These are phyloP conservation scores for Aurelia aurita DNA, from an alignment of 30 jellyfish, hydroid and myxozoan species.

Conservation along the genomic window DNA sequence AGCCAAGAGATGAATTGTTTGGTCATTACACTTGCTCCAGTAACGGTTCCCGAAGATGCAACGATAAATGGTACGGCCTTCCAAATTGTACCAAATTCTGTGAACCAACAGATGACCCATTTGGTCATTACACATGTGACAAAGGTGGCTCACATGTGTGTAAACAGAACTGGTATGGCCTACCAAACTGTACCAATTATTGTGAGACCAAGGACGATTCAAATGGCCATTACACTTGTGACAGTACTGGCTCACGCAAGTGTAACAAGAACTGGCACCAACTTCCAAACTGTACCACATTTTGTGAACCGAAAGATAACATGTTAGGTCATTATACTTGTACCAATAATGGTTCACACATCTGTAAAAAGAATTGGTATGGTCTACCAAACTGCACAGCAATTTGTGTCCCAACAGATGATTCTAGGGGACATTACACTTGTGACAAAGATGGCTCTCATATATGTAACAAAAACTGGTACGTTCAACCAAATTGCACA, in stretches of 20 bases:
- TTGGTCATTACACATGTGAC: constrained; percentile 53
- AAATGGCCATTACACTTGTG: constrained; percentile 60
- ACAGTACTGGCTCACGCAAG: constrained; percentile 21
- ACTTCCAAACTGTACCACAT: constrained; percentile 54
- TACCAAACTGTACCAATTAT: constrained; percentile 25
- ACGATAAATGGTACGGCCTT: constrained; percentile 32
- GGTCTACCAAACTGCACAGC: constrained; percentile 24
- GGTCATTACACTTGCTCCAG: constrained; percentile 70
- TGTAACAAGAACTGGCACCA: constrained; percentile 57
- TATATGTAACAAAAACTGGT: constrained; percentile 1
- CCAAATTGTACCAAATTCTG: constrained; percentile 54
- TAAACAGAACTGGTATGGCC: constrained; percentile 30
- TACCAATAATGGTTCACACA: constrained; percentile 5
- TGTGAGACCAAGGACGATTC: constrained; percentile 26
- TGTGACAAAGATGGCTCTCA: constrained; percentile 29
- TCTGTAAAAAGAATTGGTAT: constrained; percentile 4
- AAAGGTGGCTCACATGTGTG: constrained; percentile 38
- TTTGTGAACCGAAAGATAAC: constrained; percentile 15
- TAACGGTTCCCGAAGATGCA: constrained; percentile 53
- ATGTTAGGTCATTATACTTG: constrained; percentile 3
- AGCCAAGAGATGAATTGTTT: constrained; percentile 20
- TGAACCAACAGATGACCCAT: constrained; percentile 34
- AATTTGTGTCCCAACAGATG: constrained; percentile 40
- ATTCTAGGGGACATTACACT: constrained; percentile 45
- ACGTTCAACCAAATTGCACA: neutral